Evolutionary conservation across 2,797 vertebrate genomes (phyloP), one percentile per base, ranked within the genome.

Genomic region (Hoplostethus mediterraneus): DNA sequence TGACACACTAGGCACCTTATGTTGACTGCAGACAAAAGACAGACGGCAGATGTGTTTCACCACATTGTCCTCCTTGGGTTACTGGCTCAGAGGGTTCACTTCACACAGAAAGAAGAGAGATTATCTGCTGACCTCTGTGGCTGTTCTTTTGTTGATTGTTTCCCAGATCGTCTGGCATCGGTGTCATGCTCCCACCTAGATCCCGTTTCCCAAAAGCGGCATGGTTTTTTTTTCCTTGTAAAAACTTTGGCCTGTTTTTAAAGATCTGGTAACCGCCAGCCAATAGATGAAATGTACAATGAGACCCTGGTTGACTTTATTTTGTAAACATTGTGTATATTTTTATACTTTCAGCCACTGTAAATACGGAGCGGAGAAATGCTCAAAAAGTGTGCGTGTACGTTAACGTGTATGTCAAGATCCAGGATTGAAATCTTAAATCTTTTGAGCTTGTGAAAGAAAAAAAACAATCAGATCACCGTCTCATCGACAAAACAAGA

Each of bases 291-390:
- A 78, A 75, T 91, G 80, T 84, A 87, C 71, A 83, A 78, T 17
- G 12, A 79, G 56, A 83, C 76, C 9, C 55, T 67, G 63, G 68
- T 80, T 73, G 54, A 69, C 57, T 73, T 85, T 79, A 87, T 94
- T 93, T 94, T 92, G 80, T 90, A 86, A 88, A 80, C 77, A 83
- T 62, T 87, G 72, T 91, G 78, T 91, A 85, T 94, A 80, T 87
- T 94, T 94, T 92, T 94, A 82, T 93, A 93, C 79, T 71, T 84
- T 61, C 12, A 56, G 55, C 21, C 57, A 61, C 70, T 77, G 70
- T 79, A 25, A 17, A 79, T 61, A 48, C 6, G 64, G 13, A 72
- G 44, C 63, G 12, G 53, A 75, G 30, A 21, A 33, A 63, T 31
- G 51, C 47, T 28, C 11, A 31, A 36, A 40, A 51, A 40, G 9